Base-by-base conservation (phyloP, 2,888 invertebrate species). In the Tenthredo amoena region DNA sequence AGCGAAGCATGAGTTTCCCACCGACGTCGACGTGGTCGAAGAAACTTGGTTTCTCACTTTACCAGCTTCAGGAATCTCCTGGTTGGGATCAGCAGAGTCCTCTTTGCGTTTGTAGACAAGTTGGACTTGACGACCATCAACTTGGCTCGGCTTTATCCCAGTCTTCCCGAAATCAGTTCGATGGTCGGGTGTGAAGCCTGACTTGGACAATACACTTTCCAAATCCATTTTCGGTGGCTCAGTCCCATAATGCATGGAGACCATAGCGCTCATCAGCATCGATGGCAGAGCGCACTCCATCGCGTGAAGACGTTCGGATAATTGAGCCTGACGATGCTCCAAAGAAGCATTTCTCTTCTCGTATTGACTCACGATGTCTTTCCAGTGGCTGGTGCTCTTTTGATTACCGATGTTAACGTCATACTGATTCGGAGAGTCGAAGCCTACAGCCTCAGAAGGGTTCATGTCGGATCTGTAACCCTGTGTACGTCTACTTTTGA, bases 151-250 rank as follows among this genome's bases (percentile, higher is more conserved):
- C 18, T 12, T 26, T 2, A 68, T 68, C 21, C 40, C 43, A 40
- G 34, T 34, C 26, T 68, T 34, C 12, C 68, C 7, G 6, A 0
- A 15, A 18, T 31, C 31, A 21, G 58, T 10, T 6, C n/a, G 40
- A 31, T 37, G 18, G 12, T 47, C 18, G 0, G 62, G 10, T 9
- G 50, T 21, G 58, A 84, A 26, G 72, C 77, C 84, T 43, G 65
- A 77, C 31, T 62, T 62, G 21, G 50, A 68, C 15, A 85, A 47
- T 15, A 85, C 58, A 18, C 85, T 85, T 26, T 47, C 65, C 65
- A 79, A 34, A 47, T 85, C 34, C 65, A 85, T 47, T 26, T 81
- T 81, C 31, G 79, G 85, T 31, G 77, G 62, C 15, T 85, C 85
- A 34, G 76, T 50, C 10, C 85, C 68, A 58, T 55, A 85, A 34